Conservation (phyloP, 2,797 vertebrate species). For the Siniperca undulata region DNA sequence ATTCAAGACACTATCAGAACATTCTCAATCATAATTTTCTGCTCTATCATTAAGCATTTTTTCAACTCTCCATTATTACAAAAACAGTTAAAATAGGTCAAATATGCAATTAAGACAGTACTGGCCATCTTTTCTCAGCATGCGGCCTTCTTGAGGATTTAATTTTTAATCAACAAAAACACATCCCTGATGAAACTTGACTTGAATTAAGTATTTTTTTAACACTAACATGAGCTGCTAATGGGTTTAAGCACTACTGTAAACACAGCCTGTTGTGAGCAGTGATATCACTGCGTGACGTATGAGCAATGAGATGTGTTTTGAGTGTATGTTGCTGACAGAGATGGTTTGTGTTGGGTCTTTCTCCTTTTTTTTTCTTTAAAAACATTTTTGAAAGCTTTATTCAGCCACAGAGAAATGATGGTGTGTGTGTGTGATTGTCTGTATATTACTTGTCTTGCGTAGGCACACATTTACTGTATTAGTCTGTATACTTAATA, state of each 20-base stretch:
- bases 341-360: constrained; percentile 1
- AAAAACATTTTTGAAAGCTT: not conserved
- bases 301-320: constrained; percentile 50
- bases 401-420: not conserved
- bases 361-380: not conserved
- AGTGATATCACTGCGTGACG: constrained; percentile 40
- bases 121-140: constrained; percentile 14
- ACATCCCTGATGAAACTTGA: not conserved
- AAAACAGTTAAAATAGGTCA: constrained; percentile 35
- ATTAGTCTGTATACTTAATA: constrained; percentile 1
- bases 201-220: not conserved
- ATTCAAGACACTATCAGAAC: not conserved
- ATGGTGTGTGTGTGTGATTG: constrained; percentile 3
- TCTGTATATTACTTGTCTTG: constrained; percentile 5
- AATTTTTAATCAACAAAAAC: constrained; percentile 23
- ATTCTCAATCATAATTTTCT: not conserved
- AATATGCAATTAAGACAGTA: constrained; percentile 12
- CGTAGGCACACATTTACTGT: constrained; percentile 2
- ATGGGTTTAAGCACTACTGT: constrained; percentile 13
- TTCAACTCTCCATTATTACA: not conserved
- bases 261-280: constrained; percentile 48
- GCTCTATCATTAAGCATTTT: constrained; percentile 1
- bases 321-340: constrained; percentile 38
- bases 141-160: not conserved
- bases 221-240: constrained; percentile 10